phyloP scores from a whole-genome alignment of 2,113 vertebrate genomes.

The Mus musculus region DNA sequence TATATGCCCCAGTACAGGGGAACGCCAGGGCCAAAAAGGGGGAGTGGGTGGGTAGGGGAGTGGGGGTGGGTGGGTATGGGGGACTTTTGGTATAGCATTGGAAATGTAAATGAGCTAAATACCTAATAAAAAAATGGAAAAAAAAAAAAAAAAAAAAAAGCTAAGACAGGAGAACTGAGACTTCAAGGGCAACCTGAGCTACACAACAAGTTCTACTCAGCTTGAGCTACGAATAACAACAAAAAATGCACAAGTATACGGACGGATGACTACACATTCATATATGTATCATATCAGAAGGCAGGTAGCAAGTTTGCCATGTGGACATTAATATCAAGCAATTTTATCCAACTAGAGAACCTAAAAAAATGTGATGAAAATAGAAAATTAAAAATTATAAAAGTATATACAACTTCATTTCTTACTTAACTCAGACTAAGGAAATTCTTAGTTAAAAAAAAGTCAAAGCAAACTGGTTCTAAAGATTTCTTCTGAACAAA shows the following conservation, averaged over 20 bases:
- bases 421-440: constrained; percentile 48
- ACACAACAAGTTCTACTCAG: not conserved
- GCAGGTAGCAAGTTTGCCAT: not conserved
- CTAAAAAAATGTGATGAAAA: not conserved
- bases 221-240: not conserved
- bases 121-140: too few species aligned
- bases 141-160: too few species aligned
- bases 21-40: too few species aligned
- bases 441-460: not conserved
- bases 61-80: too few species aligned
- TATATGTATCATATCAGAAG: not conserved
- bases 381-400: not conserved
- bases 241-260: not conserved
- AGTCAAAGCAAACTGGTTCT: not conserved
- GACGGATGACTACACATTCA: not conserved
- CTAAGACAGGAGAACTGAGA: not conserved
- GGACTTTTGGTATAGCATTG: too few species aligned
- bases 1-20: too few species aligned
- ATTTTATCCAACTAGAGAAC: constrained; percentile 4
- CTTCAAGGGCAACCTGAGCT: not conserved
- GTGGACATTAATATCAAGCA: constrained; percentile 19
- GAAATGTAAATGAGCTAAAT: too few species aligned
- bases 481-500: not conserved
- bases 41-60: too few species aligned
- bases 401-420: constrained; percentile 9